Base-by-base conservation (phyloP, 2,113 vertebrate species). In the Nycticryphes semicollaris region DNA sequence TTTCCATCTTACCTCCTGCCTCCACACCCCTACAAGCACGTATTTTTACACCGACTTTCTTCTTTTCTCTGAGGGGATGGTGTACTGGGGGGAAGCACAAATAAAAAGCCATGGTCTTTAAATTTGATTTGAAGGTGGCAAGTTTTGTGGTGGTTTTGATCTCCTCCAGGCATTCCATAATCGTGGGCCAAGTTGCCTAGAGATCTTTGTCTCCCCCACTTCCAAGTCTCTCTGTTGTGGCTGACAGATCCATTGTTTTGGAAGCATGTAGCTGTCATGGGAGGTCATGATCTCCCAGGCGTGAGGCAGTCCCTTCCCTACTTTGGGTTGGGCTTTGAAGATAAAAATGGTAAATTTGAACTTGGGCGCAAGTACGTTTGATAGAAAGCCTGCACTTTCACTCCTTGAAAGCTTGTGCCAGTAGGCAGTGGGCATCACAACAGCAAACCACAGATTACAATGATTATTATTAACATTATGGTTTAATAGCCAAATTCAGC, bases 141-240 rank as follows among this genome's bases (percentile, higher is more conserved):
- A 95, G 94, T 96, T 97, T 94, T 93, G 93, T 96, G 96, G 92
- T 96, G 93, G 96, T 96, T 96, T 96, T 96, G 94, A 96, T 97
- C 96, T 96, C 94, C 90, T 96, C 93, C 91, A 96, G 85, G 96
- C 96, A 96, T 97, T 97, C 96, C 96, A 96, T 96, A 96, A 96
- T 97, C 92, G 17, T 97, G 96, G 96, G 96, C 96, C 96, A 97
- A 97, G 96, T 97, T 97, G 96, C 96, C 94, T 97, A 97, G 96
- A 97, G 96, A 97, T 96, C 94, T 95, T 96, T 96, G 96, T 96
- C 94, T 97, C 96, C 96, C 63, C 83, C 92, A 94, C 94, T 96
- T 96, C 94, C 96, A 97, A 96, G 92, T 96, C 85, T 92, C 93
- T 95, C 96, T 96, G 96, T 97, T 95, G 95, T 63, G 67, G 88